Evolutionary conservation across 2,113 vertebrate genomes (phyloP), one percentile per base, ranked within the genome.

Genomic region (Heteronetta atricapilla): DNA sequence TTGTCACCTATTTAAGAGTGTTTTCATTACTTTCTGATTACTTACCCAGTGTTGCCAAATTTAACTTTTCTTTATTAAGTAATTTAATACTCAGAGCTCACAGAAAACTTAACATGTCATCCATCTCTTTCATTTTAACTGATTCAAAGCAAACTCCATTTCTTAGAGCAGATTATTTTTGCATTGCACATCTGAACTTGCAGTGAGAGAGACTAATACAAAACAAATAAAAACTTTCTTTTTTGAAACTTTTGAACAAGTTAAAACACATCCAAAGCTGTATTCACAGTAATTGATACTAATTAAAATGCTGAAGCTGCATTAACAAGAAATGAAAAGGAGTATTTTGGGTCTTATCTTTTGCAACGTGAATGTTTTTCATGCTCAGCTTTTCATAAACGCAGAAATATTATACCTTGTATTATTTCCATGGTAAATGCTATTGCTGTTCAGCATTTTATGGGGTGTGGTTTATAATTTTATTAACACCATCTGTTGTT

Each of bases 381-480:
- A 87, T 33, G 81, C 86, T 90, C 83, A 92, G 92, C 77, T 96
- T 93, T 96, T 96, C 86, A 94, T 90, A 85, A 96, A 73, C 62
- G 70, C 0, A 3, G 81, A 96, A 96, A 92, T 93, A 92, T 85
- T 93, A 87, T 87, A 96, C 94, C 93, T 96, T 95, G 77, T 94
- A 93, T 94, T 96, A 95, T 96, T 96, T 95, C 93, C 2, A 0
- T 96, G 93, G 67, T 92, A 96, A 97, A 96, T 92, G 86, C 86
- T 93, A 90, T 89, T 85, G 40, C 92, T 95, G 77, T 90, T 96
- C 94, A 86, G 88, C 90, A 94, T 96, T 97, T 96, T 96, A 96
- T 96, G 94, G 95, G 96, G 96, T 97, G 94, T 96, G 94, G 95
- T 91, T 97, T 97, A 93, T 95, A 94, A 93, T 96, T 95, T 96